A percentile compares a stretch with the other conserved stretches of the same genome.
phyloP scores from a whole-genome alignment of 2,113 vertebrate genomes.

The Phaethon lepturus region DNA sequence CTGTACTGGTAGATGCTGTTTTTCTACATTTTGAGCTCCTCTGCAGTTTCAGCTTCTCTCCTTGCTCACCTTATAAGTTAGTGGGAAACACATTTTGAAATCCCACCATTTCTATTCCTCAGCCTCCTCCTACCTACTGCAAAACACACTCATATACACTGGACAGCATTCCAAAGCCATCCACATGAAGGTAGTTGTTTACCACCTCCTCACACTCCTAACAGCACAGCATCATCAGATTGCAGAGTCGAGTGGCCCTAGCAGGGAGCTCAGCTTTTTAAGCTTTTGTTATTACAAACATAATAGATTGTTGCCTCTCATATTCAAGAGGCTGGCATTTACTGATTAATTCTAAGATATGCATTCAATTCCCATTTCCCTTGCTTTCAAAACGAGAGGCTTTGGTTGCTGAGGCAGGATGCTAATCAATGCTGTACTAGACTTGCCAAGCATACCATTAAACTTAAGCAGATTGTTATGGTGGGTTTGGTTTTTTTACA shows the following conservation, averaged over 20 bases:
- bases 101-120: neutral
- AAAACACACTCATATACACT: neutral
- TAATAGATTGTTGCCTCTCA: slow-evolving; percentile 18
- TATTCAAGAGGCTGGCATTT: neutral
- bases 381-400: neutral
- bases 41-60: neutral
- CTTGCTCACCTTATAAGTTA: neutral
- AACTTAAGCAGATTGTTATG: neutral
- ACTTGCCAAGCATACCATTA: neutral
- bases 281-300: neutral
- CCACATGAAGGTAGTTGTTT: neutral
- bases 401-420: slow-evolving; percentile 2
- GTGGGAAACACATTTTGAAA: neutral
- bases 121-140: neutral
- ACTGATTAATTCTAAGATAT: neutral
- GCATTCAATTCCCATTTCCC: neutral
- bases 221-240: neutral
- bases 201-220: neutral
- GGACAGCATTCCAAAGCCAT: neutral
- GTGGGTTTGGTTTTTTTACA: neutral
- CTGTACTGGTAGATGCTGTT: neutral
- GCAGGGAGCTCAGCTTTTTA: slow-evolving; percentile 12
- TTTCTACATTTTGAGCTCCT: neutral
- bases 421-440: neutral
- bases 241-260: neutral